Evolutionary conservation across 1,140 invertebrate genomes (phyloP).

Genomic region (Reticulitermes speratus): DNA sequence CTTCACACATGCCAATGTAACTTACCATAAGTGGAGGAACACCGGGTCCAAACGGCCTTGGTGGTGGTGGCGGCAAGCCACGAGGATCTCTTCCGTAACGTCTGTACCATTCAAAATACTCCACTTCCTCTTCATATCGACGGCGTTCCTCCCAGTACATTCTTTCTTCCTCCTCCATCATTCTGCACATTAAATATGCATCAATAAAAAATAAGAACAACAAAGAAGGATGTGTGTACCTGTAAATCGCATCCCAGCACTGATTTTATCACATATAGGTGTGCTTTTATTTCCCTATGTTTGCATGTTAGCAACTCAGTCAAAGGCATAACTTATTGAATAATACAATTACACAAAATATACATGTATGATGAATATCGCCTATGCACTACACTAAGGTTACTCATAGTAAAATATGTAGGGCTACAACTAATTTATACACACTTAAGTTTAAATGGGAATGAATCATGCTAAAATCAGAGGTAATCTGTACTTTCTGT

Average conservation of each 20-base stretch:
- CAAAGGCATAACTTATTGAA: neutral
- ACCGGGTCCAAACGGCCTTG: conserved; percentile 45
- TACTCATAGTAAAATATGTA: too few species aligned
- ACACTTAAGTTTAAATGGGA: too few species aligned
- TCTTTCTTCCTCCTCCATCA: conserved; percentile 72
- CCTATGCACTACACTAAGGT: too few species aligned
- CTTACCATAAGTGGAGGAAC: conserved; percentile 36
- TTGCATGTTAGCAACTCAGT: neutral
- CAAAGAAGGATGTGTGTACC: neutral
- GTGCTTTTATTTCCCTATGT: neutral
- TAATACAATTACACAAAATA: too few species aligned
- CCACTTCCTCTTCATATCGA: conserved; percentile 75
- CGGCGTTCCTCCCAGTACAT: conserved; percentile 87
- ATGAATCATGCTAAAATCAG: too few species aligned
- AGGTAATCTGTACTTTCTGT: too few species aligned
- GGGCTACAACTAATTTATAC: too few species aligned
- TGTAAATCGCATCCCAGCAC: too few species aligned
- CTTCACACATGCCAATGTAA: neutral
- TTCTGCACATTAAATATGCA: conserved; percentile 42
- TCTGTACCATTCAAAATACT: conserved; percentile 79
- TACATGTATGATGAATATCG: too few species aligned
- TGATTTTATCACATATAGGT: neutral
- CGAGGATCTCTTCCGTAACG: conserved; percentile 63
- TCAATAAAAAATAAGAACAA: neutral
- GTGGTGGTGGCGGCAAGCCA: conserved; percentile 56